Evolutionary conservation across 2,888 invertebrate genomes (phyloP), one percentile per base, ranked within the genome.

Genomic region (Drosophila eohydei): DNA sequence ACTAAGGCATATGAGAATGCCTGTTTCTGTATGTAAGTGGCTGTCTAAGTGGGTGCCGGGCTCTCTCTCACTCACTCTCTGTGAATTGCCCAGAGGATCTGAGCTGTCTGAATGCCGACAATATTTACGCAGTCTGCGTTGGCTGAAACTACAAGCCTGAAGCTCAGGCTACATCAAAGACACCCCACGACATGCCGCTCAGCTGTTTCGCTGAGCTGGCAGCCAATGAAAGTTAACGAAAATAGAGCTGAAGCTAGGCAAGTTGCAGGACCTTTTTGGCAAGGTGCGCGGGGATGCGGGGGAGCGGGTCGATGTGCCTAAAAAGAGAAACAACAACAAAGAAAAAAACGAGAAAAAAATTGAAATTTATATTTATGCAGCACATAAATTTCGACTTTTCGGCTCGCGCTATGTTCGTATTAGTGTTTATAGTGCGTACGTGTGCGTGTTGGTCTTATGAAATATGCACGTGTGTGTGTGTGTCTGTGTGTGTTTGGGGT

Each of bases 311-410:
- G 74, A 68, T 66, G 82, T 68, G 60, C 77, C 76, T 30, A 64
- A 58, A 65, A 73, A 41, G 36, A 55, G 50, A 48, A 32, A 32
- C 36, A 40, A 16, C 48, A 48, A 30, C 48, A 48, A 48, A 30
- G 4, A 11, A 40, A 55, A 51, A 46, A 54, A 62, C 7, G 40
- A n/a, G n/a, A n/a, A 40, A 54, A 67, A 80, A 78, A 72, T 72
- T 83, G 84, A 87, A 87, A 89, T 87, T 89, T 86, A 86, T 88
- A 86, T 86, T 81, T 84, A 86, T 87, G 82, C 81, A 80, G 74
- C 87, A 84, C 80, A 86, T 89, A 86, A 83, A 89, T 86, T 86
- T 81, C 66, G 84, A 74, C 86, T 86, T 89, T 81, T 84, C 54
- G 76, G 74, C 87, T 79, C 51, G 79, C 59, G 48, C 58, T 65